These are phyloP conservation scores for Pseudocheirus occidentalis DNA, from an alignment of 2,797 vertebrate species.

Conservation along the genomic window DNA sequence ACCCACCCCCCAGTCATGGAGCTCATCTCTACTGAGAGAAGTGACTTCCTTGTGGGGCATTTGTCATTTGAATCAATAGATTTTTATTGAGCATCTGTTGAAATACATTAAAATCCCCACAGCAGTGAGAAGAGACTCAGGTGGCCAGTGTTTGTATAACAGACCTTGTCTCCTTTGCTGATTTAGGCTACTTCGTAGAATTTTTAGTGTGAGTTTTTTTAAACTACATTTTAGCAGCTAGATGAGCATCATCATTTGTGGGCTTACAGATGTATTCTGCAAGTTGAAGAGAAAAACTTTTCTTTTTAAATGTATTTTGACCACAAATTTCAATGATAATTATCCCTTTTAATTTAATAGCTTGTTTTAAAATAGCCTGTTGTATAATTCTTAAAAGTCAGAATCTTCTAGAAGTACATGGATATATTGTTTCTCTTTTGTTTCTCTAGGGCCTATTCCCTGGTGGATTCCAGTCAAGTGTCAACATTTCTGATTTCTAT, in stretches of 20 bases:
- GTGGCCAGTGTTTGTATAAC: background rate
- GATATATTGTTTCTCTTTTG: conserved; percentile 58
- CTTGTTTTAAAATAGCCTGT: background rate
- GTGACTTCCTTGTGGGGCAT: background rate
- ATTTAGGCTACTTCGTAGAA: background rate
- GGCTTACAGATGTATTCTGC: background rate
- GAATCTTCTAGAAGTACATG: background rate
- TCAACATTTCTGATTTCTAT: conserved; percentile 99
- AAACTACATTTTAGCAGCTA: background rate
- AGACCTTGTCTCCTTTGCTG: background rate
- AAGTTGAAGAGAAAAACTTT: conserved; percentile 22
- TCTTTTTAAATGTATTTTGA: conserved; percentile 35
- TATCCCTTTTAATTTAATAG: background rate
- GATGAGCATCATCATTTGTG: background rate
- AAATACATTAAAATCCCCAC: background rate
- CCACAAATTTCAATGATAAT: background rate
- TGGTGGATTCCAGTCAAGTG: conserved; percentile 99
- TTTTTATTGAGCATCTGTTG: background rate
- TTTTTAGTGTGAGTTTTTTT: background rate
- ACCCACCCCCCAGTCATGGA: accelerated
- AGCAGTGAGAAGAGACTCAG: background rate
- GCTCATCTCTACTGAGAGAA: background rate
- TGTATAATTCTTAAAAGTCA: background rate
- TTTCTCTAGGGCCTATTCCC: conserved; percentile 95
- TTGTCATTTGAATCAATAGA: background rate